Conservation (phyloP, 2,113 vertebrate species). For the Cinclus cinclus region DNA sequence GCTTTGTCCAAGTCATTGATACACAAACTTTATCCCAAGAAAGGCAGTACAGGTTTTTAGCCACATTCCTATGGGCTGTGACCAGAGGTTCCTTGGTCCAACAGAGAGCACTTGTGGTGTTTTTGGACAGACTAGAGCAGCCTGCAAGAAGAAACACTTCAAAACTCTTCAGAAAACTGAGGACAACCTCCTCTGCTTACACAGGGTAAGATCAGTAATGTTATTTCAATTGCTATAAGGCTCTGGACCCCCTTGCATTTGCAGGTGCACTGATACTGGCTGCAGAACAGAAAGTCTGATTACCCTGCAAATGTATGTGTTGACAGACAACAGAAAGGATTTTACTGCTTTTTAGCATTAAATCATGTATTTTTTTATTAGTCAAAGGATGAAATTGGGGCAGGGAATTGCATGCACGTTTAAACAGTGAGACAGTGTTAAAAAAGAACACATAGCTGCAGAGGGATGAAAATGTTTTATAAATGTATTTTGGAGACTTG, state of each 20-base stretch:
- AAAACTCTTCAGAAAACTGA: neutral
- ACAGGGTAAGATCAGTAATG: neutral
- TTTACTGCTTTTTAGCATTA: neutral
- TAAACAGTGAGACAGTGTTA: neutral
- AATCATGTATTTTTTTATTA: neutral
- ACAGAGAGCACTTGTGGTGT: neutral
- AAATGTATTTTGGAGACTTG: neutral
- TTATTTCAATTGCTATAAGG: neutral
- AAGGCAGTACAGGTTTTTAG: neutral
- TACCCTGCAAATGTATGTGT: neutral
- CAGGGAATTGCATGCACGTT: neutral
- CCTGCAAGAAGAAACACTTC: neutral
- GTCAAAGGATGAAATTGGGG: neutral
- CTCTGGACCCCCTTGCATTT: neutral
- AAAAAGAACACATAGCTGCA: neutral
- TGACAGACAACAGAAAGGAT: neutral
- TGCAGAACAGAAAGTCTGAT: neutral
- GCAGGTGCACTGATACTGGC: neutral
- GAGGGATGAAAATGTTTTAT: neutral
- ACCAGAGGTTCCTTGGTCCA: neutral
- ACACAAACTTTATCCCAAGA: neutral
- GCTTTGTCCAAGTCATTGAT: neutral
- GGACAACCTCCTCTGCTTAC: neutral
- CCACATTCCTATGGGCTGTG: neutral
- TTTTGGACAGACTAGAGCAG: neutral